Evolutionary conservation across 2,888 invertebrate genomes (phyloP).

Genomic region (Platypus cylindrus): DNA sequence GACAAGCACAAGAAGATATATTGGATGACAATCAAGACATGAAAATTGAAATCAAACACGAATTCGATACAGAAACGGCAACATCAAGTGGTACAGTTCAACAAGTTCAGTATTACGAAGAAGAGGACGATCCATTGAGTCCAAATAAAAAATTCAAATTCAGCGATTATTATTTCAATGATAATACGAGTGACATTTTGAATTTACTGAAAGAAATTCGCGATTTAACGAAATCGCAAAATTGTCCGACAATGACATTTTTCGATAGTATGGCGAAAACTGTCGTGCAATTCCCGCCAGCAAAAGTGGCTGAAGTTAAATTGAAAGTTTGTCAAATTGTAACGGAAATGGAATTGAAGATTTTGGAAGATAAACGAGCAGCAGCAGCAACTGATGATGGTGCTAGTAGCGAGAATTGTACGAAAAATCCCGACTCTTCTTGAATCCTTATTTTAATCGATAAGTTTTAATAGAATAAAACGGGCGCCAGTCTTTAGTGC

Average conservation of each 20-base stretch:
- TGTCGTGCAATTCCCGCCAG: slow-evolving; percentile 18
- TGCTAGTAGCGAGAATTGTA: slow-evolving; percentile 13
- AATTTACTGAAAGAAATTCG: slow-evolving; percentile 15
- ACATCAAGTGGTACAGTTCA: no score
- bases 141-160: slow-evolving; percentile 5
- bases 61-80: slow-evolving; percentile 10
- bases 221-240: slow-evolving; percentile 12
- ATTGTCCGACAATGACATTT: slow-evolving; percentile 16
- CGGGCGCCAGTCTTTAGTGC: no score
- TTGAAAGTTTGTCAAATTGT: slow-evolving; percentile 19
- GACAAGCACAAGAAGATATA: slow-evolving; percentile 3
- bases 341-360: slow-evolving; percentile 17
- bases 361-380: slow-evolving; percentile 11
- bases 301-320: slow-evolving; percentile 17
- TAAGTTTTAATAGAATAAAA: no score
- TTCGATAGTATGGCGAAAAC: slow-evolving; percentile 20
- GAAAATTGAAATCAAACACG: slow-evolving; percentile 12
- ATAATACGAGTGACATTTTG: slow-evolving; percentile 11
- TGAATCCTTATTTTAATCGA: no score
- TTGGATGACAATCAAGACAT: slow-evolving; percentile 12
- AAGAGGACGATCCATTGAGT: background rate
- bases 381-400: no score
- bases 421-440: slow-evolving; percentile 8
- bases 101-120: background rate
- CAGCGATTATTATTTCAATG: slow-evolving; percentile 6